phyloP scores from a whole-genome alignment of 2,797 vertebrate genomes.

The Pseudochaenichthys georgianus region DNA sequence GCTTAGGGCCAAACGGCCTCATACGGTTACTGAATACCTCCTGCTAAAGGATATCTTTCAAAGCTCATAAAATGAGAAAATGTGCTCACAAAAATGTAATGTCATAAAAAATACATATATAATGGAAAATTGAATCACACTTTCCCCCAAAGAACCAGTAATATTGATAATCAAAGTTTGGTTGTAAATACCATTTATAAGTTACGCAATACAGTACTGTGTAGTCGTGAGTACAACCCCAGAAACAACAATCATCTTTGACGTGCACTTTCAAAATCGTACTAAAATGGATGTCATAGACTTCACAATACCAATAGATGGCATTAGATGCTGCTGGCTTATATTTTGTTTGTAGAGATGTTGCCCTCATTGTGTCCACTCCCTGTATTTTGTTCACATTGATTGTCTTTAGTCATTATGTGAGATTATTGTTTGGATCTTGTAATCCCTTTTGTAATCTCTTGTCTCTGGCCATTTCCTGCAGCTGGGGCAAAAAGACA shows the following conservation, averaged over 20 bases:
- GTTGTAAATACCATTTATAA: not conserved
- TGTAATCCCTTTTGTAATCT: slow-evolving; percentile 75
- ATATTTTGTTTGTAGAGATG: slow-evolving; percentile 13
- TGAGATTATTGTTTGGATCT: slow-evolving; percentile 55
- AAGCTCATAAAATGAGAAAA: slow-evolving; percentile 8
- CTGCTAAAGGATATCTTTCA: not conserved
- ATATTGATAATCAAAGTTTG: not conserved
- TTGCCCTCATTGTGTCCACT: slow-evolving; percentile 17
- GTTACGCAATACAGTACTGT: not conserved
- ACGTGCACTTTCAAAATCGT: not conserved
- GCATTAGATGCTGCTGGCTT: slow-evolving; percentile 26
- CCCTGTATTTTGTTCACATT: slow-evolving; percentile 47
- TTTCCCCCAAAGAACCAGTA: not conserved
- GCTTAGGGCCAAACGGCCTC: slow-evolving; percentile 4
- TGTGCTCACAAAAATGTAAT: slow-evolving; percentile 6
- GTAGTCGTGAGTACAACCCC: not conserved
- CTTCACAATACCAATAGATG: not conserved
- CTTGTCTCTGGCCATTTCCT: slow-evolving; percentile 64
- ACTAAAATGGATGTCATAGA: not conserved
- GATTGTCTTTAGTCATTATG: slow-evolving; percentile 52
- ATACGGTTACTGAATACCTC: not conserved
- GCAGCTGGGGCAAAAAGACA: slow-evolving; percentile 95
- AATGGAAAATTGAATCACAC: not conserved
- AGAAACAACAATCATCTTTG: not conserved
- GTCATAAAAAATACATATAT: not conserved